phyloP scores from a whole-genome alignment of 2,797 vertebrate species.

The Melopsittacus undulatus region DNA sequence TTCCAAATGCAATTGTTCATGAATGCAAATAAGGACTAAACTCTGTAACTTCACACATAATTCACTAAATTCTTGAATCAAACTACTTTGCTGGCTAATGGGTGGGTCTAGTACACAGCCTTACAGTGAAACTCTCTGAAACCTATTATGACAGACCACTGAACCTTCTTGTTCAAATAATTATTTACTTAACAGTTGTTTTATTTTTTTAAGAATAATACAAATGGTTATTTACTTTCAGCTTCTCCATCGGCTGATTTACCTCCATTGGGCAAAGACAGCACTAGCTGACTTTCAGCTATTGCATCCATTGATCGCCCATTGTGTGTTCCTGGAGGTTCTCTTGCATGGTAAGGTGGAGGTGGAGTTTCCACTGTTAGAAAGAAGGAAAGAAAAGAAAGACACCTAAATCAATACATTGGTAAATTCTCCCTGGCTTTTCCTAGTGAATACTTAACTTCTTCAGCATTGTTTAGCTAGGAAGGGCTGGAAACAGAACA shows the following conservation, averaged over 20 bases:
- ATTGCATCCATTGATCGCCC: conserved; percentile 82
- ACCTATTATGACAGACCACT: not conserved
- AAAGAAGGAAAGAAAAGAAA: not conserved
- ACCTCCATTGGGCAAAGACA: conserved; percentile 87
- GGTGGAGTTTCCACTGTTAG: conserved; percentile 85
- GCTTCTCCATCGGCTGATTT: conserved; percentile 63
- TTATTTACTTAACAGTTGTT: not conserved
- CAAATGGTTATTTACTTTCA: conserved; percentile 65
- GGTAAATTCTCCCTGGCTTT: not conserved
- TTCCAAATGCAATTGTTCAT: not conserved
- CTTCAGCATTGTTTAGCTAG: not conserved
- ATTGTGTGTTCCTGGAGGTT: conserved; percentile 81
- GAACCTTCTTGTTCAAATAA: not conserved
- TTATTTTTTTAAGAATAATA: conserved; percentile 36
- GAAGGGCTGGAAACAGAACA: not conserved
- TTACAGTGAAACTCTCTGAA: not conserved
- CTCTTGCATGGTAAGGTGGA: conserved; percentile 87
- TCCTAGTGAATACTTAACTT: not conserved
- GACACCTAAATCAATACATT: not conserved
- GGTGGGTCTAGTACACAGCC: not conserved
- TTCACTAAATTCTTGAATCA: not conserved
- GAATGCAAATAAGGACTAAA: not conserved
- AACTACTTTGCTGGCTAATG: not conserved
- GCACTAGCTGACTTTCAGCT: conserved; percentile 81
- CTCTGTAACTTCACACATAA: not conserved